Evolutionary conservation across 1,140 invertebrate species (phyloP).

Genomic region (Zaprionus ghesquierei): DNA sequence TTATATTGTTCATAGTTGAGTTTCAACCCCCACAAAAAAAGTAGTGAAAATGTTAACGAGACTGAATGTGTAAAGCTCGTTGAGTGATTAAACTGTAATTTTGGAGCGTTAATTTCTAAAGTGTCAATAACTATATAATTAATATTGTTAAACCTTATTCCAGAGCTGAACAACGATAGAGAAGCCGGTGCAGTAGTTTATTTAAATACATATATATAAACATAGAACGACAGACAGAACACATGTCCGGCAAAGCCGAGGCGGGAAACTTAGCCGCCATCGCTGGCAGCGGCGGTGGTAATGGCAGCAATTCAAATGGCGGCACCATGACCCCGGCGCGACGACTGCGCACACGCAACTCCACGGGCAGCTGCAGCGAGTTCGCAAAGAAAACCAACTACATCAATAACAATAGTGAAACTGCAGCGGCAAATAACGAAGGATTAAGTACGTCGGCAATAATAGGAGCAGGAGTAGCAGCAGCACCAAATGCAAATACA

Average conservation of each 20-base stretch:
- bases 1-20: not conserved
- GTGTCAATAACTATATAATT: too few species aligned
- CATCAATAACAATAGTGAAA: conserved; percentile 29
- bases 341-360: conserved; percentile 76
- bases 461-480: conserved; percentile 1
- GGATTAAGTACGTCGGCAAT: not conserved
- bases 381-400: conserved; percentile 64
- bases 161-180: conserved; percentile 45
- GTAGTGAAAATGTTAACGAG: conserved; percentile 2
- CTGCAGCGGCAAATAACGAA: conserved; percentile 16
- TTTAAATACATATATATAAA: conserved; percentile 13
- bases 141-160: conserved; percentile 2
- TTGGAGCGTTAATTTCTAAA: not conserved
- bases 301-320: conserved; percentile 49
- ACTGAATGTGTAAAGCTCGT: conserved; percentile 13
- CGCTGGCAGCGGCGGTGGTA: conserved; percentile 15
- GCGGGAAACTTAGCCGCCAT: conserved; percentile 54
- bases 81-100: conserved; percentile 22
- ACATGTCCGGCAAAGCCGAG: conserved; percentile 71
- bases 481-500: conserved; percentile 1
- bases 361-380: conserved; percentile 71
- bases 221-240: not conserved
- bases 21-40: conserved; percentile 13
- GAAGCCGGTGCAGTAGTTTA: conserved; percentile 39
- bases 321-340: conserved; percentile 68